Evolutionary conservation across 2,797 vertebrate species (phyloP), one percentile per base, ranked within the genome.

Genomic region (Poeciliopsis paucimaculata): DNA sequence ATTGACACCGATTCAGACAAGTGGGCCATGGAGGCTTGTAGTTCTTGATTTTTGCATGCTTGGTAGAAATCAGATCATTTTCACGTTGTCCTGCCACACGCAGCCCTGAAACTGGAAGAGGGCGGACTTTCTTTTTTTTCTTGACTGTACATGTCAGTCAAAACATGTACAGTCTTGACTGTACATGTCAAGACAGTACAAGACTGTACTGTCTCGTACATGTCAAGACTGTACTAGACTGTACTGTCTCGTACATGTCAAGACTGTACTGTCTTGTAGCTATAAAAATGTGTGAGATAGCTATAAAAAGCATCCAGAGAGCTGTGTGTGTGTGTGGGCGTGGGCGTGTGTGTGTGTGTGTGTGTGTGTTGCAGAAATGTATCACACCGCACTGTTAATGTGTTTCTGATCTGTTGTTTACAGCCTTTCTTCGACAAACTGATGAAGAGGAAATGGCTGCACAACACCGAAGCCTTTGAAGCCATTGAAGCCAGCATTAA

Each of bases 381-480:
- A 23, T 10, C 31, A 39, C 9, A 6, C 4, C 39, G 47, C 16
- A 34, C 31, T 43, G 39, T 11, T 45, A 18, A 64, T 34, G 43
- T 34, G 57, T 31, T 13, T 3, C 82, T 55, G 20, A 71, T 75
- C 6, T 82, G 4, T 51, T 84, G 18, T 34, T 73, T 85, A 4
- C 93, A 98, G 97, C 97, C 97, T 10, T 95, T 97, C 91, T 98
- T 98, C 83, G 95, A 95, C 85, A 98, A 98, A 82, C 93, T 99
- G 84, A 96, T 99, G 80, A 96, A 97, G 87, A 94, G 97, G 86
- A 97, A 97, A 82, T 98, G 98, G 98, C 76, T 98, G 82, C 96
- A 91, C 82, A 97, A 96, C 93, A 94, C 96, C 0, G 97, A 97
- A 12, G 95, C 97, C 45, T 97, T 97, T 78, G 97, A 98, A 39